phyloP scores from a whole-genome alignment of 1,140 invertebrate species.

The Theocolax elegans region DNA sequence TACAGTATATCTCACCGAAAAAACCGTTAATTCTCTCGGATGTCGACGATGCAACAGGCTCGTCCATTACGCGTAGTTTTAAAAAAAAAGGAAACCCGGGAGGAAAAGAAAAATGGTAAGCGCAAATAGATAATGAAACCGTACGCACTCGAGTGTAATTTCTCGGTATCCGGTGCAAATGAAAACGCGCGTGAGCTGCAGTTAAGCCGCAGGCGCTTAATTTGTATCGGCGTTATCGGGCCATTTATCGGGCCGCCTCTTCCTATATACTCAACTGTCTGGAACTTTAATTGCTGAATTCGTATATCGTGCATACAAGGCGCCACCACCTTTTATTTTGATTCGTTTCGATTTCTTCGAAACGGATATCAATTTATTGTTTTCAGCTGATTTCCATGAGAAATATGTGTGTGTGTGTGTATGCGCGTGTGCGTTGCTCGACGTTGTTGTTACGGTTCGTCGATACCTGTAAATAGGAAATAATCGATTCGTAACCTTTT shows the following conservation, averaged over 20 bases:
- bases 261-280: slow-evolving; percentile 47
- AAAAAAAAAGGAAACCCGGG: no score
- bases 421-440: no score
- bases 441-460: no score
- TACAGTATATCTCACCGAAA: background rate
- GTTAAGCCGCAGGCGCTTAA: slow-evolving; percentile 40
- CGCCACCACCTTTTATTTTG: background rate
- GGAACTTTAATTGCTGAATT: slow-evolving; percentile 54
- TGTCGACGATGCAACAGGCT: background rate
- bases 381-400: no score
- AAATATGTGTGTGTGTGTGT: no score
- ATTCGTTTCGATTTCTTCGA: background rate
- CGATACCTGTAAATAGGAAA: no score
- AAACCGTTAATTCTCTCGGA: slow-evolving; percentile 6
- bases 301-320: background rate
- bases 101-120: no score
- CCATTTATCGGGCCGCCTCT: slow-evolving; percentile 46
- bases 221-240: slow-evolving; percentile 50
- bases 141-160: no score
- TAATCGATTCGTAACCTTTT: no score
- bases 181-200: background rate
- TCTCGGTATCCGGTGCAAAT: no score
- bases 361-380: background rate
- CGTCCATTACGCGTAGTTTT: background rate
- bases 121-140: slow-evolving; percentile 4